Conservation (phyloP, 2,888 invertebrate species). For the Elegia similella region DNA sequence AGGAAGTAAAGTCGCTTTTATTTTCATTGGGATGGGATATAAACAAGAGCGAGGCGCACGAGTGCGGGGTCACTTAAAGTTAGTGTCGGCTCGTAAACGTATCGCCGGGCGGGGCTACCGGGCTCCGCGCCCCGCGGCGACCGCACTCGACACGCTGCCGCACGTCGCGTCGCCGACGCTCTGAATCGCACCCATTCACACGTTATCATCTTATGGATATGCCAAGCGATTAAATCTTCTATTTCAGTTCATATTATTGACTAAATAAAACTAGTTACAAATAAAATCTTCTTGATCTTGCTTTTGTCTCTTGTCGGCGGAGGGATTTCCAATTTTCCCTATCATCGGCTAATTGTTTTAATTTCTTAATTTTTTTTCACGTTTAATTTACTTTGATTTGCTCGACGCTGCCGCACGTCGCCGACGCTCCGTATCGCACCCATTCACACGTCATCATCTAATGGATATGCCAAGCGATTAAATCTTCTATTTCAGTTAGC, state of each 20-base stretch:
- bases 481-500: background rate
- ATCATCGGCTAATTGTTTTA: too few species aligned
- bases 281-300: too few species aligned
- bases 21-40: slow-evolving; percentile 71
- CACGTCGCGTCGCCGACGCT: slow-evolving; percentile 78
- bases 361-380: too few species aligned
- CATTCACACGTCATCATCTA: slow-evolving; percentile 62
- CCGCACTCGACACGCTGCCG: slow-evolving; percentile 78
- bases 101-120: slow-evolving; percentile 63
- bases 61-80: slow-evolving; percentile 71
- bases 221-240: slow-evolving; percentile 22
- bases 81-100: slow-evolving; percentile 79
- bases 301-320: too few species aligned
- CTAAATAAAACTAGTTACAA: too few species aligned
- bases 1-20: slow-evolving; percentile 54
- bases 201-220: slow-evolving; percentile 51
- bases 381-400: too few species aligned
- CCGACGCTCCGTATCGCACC: slow-evolving; percentile 77
- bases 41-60: slow-evolving; percentile 67
- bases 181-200: slow-evolving; percentile 78
- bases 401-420: too few species aligned
- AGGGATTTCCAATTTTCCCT: too few species aligned
- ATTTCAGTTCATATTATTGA: too few species aligned
- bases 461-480: slow-evolving; percentile 43
- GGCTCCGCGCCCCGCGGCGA: slow-evolving; percentile 72